Evolutionary conservation across 2,888 invertebrate species (phyloP), one percentile per base, ranked within the genome.

Genomic region (Tachina lurida): DNA sequence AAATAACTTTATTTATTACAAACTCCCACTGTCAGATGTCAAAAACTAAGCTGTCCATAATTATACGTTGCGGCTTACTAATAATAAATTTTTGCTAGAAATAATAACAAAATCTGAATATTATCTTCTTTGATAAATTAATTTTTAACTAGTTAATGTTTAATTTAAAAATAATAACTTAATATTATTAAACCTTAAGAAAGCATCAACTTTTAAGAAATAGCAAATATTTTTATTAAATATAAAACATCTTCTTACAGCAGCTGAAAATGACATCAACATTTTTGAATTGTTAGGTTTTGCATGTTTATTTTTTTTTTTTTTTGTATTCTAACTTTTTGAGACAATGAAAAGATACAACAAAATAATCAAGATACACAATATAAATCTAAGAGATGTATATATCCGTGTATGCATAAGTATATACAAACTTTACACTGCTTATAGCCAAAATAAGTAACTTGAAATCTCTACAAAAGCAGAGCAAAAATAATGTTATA

Each of bases 231-330:
- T 43, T 52, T 13, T 70, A 41, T 19, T 19, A 19, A 54, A 22
- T 12, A 5, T 4, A 54, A 54, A 54, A 12, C 19, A 13, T 47
- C 45, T 74, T 47, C 67, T 73, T 5, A 43, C 80, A 76, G 67
- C 80, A 81, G 67, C 77, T 81, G 84, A 43, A 77, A 62, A 77
- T 81, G 84, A 81, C 84, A 84, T 73, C 71, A 81, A 63, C 73
- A 73, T 73, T 73, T 77, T 62, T 56, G 56, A 52, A 22, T 63
- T 78, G 78, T 79, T 39, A 19, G 41, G 54, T 75, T 67, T 56
- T 56, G 54, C 31, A 75, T 63, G 31, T 71, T 60, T 68, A 15
- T 0, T 2, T 31, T 22, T 71, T 31, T 71, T 41, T 75, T 13
- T 68, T 52, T 73, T 49, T 41, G 15, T 54, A 39, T 52, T 41